phyloP scores from a whole-genome alignment of 2,797 vertebrate genomes.

The Ctenochaetus hawaiiensis region DNA sequence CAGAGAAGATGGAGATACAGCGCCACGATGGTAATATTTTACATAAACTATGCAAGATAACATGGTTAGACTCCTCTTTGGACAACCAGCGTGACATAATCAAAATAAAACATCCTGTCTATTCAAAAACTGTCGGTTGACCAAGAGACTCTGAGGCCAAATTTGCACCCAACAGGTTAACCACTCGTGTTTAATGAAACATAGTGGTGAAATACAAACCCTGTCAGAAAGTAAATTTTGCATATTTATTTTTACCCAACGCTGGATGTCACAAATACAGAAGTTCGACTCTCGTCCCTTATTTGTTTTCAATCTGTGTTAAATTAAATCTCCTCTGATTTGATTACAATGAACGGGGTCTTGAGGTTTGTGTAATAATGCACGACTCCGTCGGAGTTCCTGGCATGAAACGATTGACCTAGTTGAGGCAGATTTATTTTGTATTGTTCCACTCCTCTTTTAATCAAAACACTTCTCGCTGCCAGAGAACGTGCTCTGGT shows the following conservation, averaged over 20 bases:
- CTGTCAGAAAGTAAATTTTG: not conserved
- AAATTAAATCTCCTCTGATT: slow-evolving; percentile 5
- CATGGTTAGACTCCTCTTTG: no score
- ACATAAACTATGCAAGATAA: no score
- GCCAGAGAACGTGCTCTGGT: slow-evolving; percentile 43
- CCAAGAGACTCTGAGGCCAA: no score
- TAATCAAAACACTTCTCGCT: slow-evolving; percentile 47
- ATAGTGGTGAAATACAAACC: no score
- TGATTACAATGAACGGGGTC: slow-evolving; percentile 8
- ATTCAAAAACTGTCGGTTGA: no score
- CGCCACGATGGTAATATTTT: no score
- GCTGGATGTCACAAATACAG: not conserved
- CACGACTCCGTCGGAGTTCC: slow-evolving; percentile 13
- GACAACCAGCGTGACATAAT: no score
- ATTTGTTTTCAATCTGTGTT: not conserved
- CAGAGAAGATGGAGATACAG: no score
- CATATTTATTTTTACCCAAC: no score
- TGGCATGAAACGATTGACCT: slow-evolving; percentile 26
- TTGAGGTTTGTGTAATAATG: slow-evolving; percentile 3
- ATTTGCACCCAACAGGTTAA: no score
- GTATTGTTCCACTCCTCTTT: slow-evolving; percentile 28
- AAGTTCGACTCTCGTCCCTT: not conserved
- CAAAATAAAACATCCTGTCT: no score
- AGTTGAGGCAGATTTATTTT: slow-evolving; percentile 28
- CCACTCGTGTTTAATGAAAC: no score